phyloP scores from a whole-genome alignment of 2,888 invertebrate genomes.

The Saturnia pavonia region DNA sequence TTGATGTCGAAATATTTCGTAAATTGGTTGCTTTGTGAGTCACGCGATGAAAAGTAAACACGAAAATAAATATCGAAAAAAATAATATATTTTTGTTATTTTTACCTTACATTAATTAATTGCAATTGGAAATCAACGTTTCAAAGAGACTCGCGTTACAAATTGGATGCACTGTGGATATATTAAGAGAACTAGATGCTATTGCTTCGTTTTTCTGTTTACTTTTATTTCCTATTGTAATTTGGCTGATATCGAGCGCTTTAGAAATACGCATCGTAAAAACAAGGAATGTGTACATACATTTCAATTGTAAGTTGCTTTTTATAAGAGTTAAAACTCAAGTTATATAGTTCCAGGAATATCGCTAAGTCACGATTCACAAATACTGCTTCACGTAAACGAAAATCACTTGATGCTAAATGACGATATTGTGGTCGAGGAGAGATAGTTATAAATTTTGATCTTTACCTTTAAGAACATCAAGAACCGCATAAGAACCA shows the following conservation, averaged over 20 bases:
- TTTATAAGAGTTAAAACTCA: too few species aligned
- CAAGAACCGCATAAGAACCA: too few species aligned
- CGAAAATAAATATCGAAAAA: not conserved
- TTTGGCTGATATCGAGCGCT: not conserved
- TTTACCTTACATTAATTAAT: not conserved
- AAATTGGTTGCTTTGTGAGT: not conserved
- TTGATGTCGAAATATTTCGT: not conserved
- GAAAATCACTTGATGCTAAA: too few species aligned
- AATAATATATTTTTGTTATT: not conserved
- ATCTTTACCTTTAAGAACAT: too few species aligned
- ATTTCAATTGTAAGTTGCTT: too few species aligned
- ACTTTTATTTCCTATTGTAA: not conserved
- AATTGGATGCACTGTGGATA: not conserved
- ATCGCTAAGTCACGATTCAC: too few species aligned
- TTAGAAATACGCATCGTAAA: not conserved
- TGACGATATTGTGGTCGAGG: too few species aligned
- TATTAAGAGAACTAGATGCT: not conserved
- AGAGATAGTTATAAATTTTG: too few species aligned
- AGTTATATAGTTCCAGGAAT: too few species aligned
- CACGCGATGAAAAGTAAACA: not conserved
- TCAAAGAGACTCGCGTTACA: not conserved
- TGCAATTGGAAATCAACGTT: not conserved
- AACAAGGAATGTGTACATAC: too few species aligned
- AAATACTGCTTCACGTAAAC: too few species aligned
- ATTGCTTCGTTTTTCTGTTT: not conserved